Evolutionary conservation across 2,797 vertebrate genomes (phyloP), one percentile per base, ranked within the genome.

Genomic region (Schizothorax lantsangensis): DNA sequence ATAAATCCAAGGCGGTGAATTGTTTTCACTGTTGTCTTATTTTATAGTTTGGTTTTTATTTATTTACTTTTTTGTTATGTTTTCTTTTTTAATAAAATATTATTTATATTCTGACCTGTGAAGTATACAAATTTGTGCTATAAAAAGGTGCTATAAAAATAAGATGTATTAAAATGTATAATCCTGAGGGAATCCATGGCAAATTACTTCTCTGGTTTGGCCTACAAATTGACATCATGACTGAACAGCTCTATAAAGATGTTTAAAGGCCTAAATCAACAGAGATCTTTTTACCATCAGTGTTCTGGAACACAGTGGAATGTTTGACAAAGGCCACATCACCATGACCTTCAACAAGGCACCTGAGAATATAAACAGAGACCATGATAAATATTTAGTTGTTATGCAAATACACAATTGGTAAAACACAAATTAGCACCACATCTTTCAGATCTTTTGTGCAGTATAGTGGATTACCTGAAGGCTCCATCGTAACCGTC

Each of bases 301-400:
- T 97, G 92, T 98, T 97, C 86, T 97, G 96, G 86, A 97, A 95
- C 81, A 99, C 96, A 0, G 98, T 98, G 0, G 97, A 94, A 88
- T 99, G 97, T 84, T 99, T 99, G 89, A 99, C 91, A 66, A 99
- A 99, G 77, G 98, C 98, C 89, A 99, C 97, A 0, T 99, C 97
- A 49, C 98, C 98, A 0, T 87, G 81, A 38, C 91, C 93, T 30
- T 94, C 91, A 0, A 91, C 96, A 90, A 99, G 91, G 91, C 98
- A 99, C 94, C 98, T 99, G 87, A 14, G 57, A 78, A 87, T 2
- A 36, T 57, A 71, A 62, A 89, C 66, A 33, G 47, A 86, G 6
- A 12, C 36, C 11, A 57, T 43, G 19, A 6, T 43, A 5, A 47
- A 49, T 45, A 74, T 19, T 73, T 15, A 49, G 43, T 14, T 36